These are phyloP conservation scores for Characodon lateralis DNA, from an alignment of 2,797 vertebrate species.

Conservation along the genomic window DNA sequence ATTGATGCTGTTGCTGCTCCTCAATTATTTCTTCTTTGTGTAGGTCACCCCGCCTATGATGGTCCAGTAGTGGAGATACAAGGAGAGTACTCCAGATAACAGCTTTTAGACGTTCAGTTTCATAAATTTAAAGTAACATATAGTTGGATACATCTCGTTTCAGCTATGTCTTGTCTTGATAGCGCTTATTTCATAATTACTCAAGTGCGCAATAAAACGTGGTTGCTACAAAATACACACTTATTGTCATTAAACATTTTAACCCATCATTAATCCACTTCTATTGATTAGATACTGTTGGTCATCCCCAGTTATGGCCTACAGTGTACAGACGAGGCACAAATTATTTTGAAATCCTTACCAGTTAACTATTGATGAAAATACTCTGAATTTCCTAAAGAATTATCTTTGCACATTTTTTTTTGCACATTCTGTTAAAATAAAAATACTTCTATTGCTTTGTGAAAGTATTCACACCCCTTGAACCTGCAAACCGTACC, in stretches of 20 bases:
- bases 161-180: not conserved
- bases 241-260: not conserved
- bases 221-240: not conserved
- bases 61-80: not conserved
- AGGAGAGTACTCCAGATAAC: not conserved
- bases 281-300: not conserved
- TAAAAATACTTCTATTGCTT: not conserved
- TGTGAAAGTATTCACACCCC: not conserved
- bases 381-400: not conserved
- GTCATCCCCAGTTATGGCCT: not conserved
- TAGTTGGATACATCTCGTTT: not conserved
- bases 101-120: not conserved
- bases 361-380: not conserved
- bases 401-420: no score
- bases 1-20: not conserved
- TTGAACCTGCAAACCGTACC: not conserved
- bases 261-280: not conserved
- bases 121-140: not conserved
- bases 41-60: not conserved
- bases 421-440: not conserved
- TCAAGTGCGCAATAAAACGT: not conserved
- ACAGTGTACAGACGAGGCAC: not conserved
- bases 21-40: not conserved
- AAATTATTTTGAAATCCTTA: not conserved
- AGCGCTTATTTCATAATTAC: not conserved